Base-by-base conservation (phyloP, 2,113 vertebrate species). In the Arenaria interpres region DNA sequence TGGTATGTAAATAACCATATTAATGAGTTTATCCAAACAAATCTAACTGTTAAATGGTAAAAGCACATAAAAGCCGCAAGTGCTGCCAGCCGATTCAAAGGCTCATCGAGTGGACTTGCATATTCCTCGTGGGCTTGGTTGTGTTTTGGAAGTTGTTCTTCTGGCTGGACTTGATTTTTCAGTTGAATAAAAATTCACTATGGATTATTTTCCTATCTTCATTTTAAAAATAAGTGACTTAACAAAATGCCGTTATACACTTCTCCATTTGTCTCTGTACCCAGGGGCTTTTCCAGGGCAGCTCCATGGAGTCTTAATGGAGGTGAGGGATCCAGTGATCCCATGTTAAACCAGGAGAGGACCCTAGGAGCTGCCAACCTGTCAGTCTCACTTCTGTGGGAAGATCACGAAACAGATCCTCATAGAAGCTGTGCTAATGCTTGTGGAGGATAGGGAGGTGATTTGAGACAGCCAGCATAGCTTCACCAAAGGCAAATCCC, bases 1-100 rank as follows among this genome's bases (percentile, higher is more conserved):
- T 43, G 53, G 78, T 76, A 5, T 73, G 77, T 85, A 89, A 94
- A 90, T 91, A 79, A 59, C 30, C 25, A 5, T 72, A 82, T 94
- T 92, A 89, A 60, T 75, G 73, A 76, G 46, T 95, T 86, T 91
- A 85, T 91, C 66, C 90, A 68, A 94, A 94, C 62, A 87, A 81
- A 85, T 77, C 71, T 48, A 25, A 37, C 75, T 68, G 12, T 69
- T 88, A 84, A 89, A 75, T 90, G 62, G 56, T 15, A n/a, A 95
- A 81, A 90, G 46, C 37, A 50, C 20, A 15, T 78, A 33, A 77
- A 85, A 95, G 48, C 43, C 12, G 35, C 8, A 18, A 67, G 54
- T 0, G 0, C 50, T 85, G 30, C 64, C 43, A 27, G 53, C 39
- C 5, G 1, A 4, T 66, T 73, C 48, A 78, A 67, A 51, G 46